Evolutionary conservation across 2,113 vertebrate species (phyloP), one percentile per base, ranked within the genome.

Genomic region (Oplegnathus fasciatus): DNA sequence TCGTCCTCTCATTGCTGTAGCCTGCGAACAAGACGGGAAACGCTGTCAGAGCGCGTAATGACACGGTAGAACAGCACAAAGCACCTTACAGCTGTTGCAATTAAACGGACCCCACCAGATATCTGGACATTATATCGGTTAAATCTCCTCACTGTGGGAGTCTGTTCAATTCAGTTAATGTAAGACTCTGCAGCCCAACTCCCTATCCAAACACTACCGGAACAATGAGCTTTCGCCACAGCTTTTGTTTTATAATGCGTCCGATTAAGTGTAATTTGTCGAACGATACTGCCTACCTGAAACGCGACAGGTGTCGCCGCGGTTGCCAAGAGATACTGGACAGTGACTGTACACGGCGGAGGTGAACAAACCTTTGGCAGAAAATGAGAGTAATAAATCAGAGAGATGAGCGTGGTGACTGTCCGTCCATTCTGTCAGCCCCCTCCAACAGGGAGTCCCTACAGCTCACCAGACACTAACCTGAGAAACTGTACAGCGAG

Each of bases 1-100:
- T 48, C 26, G 84, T 80, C 78, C 70, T 67, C 46, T 79, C 94
- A 95, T 95, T 0, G 78, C 90, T 83, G 74, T 78, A 78, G 6
- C 73, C 81, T 88, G 82, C 0, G 37, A 42, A 84, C 1, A 42
- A 65, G 22, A 86, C 32, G 60, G 60, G 20, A 58, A 32, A 75
- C 46, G 67, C 40, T 17, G 17, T 82, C n/a, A 57, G 80, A 52
- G 72, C 50, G 58, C 71, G 26, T 30, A 61, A 74, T 57, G 8
- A 60, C 26, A 79, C 4, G 42, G 40, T 0, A 13, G 48, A 69
- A 15, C 66, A 50, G 42, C 78, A 71, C 68, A 64, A 22, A 67
- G 71, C 73, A 17, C 48, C 15, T n/a, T n/a, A 37, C 60, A 71
- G 68, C 42, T 40, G 50, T 15, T 26, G 26, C 32, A 57, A 40